Evolutionary conservation across 2,888 invertebrate genomes (phyloP), one percentile per base, ranked within the genome.

Genomic region (Aproaerema taeniolella): DNA sequence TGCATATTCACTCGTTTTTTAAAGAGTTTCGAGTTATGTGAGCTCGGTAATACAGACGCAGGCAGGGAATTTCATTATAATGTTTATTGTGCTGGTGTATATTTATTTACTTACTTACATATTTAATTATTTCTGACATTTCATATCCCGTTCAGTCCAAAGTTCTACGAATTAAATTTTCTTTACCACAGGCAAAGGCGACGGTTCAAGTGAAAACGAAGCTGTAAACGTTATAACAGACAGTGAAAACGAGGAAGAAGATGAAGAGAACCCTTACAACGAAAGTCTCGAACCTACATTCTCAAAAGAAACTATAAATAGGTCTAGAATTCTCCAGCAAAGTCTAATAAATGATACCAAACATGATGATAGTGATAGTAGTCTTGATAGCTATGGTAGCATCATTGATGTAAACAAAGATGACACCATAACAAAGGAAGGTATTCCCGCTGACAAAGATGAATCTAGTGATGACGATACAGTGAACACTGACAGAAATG

Each of bases 231-330:
- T 65, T 0, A 46, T 69, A 10, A 54, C 62, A 1, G 76, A 76
- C 32, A 76, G 75, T 38, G 47, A 54, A 2, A 62, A 64, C 2
- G 63, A 61, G 4, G 67, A 72, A 1, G 67, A 72, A 1, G 66
- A 63, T 8, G 60, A 61, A 14, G 47, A 49, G 0, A 52, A 61
- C 4, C 54, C 64, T 0, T 59, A 58, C 28, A 79, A 78, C 20
- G 72, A 81, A 33, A 79, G 80, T 25, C 55, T 83, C 1, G 82
- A 82, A 47, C 82, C 83, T 0, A 57, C 63, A 0, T 75, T 83
- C 39, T 74, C 55, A 30, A 78, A 66, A 37, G 72, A 74, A 39
- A 58, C 67, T 3, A 55, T 70, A 1, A 71, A 72, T 34, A 58
- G 51, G 39, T 70, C 76, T 2, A 52, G 61, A 38, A 48, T 61